A percentile compares a stretch with the other conserved stretches of the same genome.
These are phyloP conservation scores for Corythaixoides concolor DNA, from an alignment of 2,113 vertebrate species.

Conservation along the genomic window DNA sequence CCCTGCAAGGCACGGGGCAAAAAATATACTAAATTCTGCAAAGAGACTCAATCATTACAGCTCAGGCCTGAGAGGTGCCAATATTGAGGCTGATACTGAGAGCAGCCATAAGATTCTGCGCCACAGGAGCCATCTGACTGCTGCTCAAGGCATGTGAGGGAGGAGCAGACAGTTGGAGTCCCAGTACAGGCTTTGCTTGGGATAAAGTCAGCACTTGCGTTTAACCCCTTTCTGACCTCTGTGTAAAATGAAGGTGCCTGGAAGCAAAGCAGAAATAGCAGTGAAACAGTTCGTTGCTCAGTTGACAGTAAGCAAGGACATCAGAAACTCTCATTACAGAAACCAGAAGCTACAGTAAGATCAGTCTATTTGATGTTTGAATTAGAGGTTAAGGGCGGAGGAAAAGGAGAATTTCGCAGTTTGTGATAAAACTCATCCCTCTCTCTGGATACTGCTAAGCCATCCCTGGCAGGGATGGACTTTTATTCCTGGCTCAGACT, in stretches of 20 bases:
- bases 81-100: not conserved
- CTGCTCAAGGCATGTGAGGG: not conserved
- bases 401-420: slow-evolving; percentile 38
- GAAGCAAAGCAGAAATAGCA: slow-evolving; percentile 43
- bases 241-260: slow-evolving; percentile 21
- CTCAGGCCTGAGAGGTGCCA: not conserved
- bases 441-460: slow-evolving; percentile 67
- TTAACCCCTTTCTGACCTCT: slow-evolving; percentile 24
- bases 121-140: not conserved
- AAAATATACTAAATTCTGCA: not conserved
- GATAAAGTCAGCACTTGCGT: not conserved
- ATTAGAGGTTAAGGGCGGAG: slow-evolving; percentile 63
- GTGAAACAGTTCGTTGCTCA: slow-evolving; percentile 46
- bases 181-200: not conserved
- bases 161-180: not conserved
- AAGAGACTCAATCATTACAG: not conserved
- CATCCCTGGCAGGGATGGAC: slow-evolving; percentile 62
- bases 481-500: slow-evolving; percentile 71
- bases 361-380: slow-evolving; percentile 64
- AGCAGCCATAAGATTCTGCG: not conserved
- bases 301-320: slow-evolving; percentile 51
- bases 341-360: slow-evolving; percentile 27
- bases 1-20: not conserved
- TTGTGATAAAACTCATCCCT: slow-evolving; percentile 62
- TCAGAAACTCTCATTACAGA: slow-evolving; percentile 52